Conservation (phyloP, 2,113 vertebrate genomes). For the Laterallus jamaicensis region DNA sequence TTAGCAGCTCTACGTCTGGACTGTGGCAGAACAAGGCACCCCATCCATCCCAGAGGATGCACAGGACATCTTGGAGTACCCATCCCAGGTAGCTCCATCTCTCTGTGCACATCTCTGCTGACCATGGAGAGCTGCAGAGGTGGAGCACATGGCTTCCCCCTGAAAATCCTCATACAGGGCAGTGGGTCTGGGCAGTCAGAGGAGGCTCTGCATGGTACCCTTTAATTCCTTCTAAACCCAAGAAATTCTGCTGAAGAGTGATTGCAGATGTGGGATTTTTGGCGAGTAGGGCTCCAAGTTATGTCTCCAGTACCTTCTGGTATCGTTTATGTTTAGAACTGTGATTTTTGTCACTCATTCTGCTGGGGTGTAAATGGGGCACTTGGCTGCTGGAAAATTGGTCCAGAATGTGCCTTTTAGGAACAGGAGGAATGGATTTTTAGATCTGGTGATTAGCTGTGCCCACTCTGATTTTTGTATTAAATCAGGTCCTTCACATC, state of each 20-base stretch:
- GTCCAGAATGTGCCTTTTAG: background rate
- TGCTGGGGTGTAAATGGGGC: background rate
- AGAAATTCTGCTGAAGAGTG: background rate
- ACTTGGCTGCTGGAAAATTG: background rate
- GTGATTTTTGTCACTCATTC: background rate
- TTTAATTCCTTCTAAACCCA: background rate
- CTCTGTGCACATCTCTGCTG: background rate
- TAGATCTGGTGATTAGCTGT: background rate
- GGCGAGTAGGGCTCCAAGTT: background rate
- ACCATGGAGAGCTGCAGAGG: background rate
- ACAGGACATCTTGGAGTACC: fast-evolving
- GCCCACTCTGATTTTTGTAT: background rate
- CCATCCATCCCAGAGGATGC: fast-evolving
- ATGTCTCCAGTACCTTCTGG: background rate
- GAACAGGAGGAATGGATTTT: background rate
- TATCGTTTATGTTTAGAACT: background rate
- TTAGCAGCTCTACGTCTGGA: background rate
- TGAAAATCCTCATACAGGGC: background rate
- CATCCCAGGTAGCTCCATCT: background rate
- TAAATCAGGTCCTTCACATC: background rate
- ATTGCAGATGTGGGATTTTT: background rate
- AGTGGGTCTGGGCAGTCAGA: background rate
- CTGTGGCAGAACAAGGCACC: background rate
- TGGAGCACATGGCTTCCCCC: fast-evolving
- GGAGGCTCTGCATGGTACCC: background rate